Conservation (phyloP, 2,888 invertebrate species). For the Boloria euphrosyne region DNA sequence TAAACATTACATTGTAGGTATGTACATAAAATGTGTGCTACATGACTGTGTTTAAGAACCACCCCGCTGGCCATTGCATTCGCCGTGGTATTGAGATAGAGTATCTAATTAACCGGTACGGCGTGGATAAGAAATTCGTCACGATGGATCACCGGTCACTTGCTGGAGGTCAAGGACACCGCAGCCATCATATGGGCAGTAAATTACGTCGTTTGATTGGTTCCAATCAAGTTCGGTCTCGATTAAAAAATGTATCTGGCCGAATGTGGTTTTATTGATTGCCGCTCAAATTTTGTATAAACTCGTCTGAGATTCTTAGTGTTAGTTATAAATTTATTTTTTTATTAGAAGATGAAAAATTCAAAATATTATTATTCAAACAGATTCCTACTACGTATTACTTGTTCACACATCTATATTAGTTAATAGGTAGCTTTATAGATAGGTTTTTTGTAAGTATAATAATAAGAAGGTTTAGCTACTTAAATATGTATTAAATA, state of each 20-base stretch:
- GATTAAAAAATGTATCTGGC: conserved; percentile 65
- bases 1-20: not conserved
- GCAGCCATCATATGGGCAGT: conserved; percentile 60
- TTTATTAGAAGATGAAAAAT: conserved; percentile 2
- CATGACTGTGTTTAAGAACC: not conserved
- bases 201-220: conserved; percentile 77
- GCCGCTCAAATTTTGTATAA: conserved; percentile 54
- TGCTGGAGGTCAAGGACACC: conserved; percentile 61
- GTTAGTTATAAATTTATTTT: conserved; percentile 12
- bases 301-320: conserved; percentile 23
- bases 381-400: not conserved
- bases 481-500: too few relatives aligned
- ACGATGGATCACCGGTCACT: conserved; percentile 66
- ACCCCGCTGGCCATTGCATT: conserved; percentile 54
- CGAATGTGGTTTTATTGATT: conserved; percentile 54
- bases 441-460: too few relatives aligned
- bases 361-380: not conserved
- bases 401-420: not conserved
- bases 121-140: conserved; percentile 68
- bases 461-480: too few relatives aligned
- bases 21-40: not conserved
- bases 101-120: conserved; percentile 69
- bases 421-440: too few relatives aligned
- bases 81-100: conserved; percentile 50
- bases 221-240: conserved; percentile 73